phyloP scores from a whole-genome alignment of 2,888 invertebrate genomes.

The Frankliniella intonsa region DNA sequence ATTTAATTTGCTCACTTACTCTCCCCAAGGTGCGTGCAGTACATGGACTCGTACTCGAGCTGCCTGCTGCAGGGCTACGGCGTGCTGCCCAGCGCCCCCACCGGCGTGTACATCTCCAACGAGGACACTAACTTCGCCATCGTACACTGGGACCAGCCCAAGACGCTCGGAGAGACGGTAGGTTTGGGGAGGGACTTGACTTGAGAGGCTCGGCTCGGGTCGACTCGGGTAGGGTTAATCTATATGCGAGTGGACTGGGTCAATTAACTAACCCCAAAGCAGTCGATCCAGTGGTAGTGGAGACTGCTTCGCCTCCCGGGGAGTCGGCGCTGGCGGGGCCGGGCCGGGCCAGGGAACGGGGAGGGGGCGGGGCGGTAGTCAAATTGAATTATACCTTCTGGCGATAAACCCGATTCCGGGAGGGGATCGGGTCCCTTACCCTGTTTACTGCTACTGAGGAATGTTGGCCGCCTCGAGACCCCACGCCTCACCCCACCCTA shows the following conservation, averaged over 20 bases:
- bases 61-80: conserved; percentile 81
- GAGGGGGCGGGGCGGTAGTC: neutral
- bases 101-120: conserved; percentile 64
- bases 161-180: conserved; percentile 66
- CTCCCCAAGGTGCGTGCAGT: conserved; percentile 63
- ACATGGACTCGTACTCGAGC: conserved; percentile 75
- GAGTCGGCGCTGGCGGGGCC: neutral
- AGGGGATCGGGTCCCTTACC: neutral
- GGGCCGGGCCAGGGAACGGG: neutral
- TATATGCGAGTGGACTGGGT: neutral
- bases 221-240: neutral
- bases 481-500: neutral
- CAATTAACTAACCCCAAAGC: conserved; percentile 15
- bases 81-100: conserved; percentile 70
- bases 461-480: too few relatives aligned
- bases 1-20: neutral
- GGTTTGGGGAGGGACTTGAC: neutral
- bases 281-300: neutral
- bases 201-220: neutral
- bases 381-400: conserved; percentile 1
- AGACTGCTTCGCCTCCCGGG: neutral
- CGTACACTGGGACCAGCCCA: conserved; percentile 71
- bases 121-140: conserved; percentile 72
- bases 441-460: neutral
- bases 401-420: neutral